Conservation (phyloP, 1,140 invertebrate species). For the Radopholus similis region DNA sequence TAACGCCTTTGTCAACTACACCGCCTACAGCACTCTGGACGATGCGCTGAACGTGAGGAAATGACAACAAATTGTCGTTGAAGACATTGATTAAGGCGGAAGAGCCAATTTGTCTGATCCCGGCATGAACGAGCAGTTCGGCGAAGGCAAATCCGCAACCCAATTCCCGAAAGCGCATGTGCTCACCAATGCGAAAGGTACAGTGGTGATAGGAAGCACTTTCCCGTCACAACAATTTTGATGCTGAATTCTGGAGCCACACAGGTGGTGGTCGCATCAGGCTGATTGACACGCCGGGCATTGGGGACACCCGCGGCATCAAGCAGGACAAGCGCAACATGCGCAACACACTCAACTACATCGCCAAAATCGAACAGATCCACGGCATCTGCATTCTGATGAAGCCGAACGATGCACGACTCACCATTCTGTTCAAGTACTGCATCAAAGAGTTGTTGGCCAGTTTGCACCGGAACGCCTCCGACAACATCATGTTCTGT, state of each 20-base stretch:
- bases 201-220: not conserved
- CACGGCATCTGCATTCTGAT: constrained; percentile 51
- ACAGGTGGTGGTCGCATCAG: not conserved
- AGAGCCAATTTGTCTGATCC: not conserved
- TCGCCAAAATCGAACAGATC: constrained; percentile 5
- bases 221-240: not conserved
- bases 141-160: no score
- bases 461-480: constrained; percentile 23
- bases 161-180: no score
- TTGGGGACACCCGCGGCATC: constrained; percentile 7
- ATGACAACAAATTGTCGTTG: no score
- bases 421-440: constrained; percentile 42
- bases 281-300: constrained; percentile 1
- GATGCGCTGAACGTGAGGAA: constrained; percentile 33
- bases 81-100: no score
- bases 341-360: constrained; percentile 1
- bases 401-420: constrained; percentile 40
- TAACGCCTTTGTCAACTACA: constrained; percentile 39
- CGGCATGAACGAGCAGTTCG: not conserved
- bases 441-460: constrained; percentile 51
- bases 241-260: not conserved
- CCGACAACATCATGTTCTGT: constrained; percentile 42
- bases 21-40: constrained; percentile 23
- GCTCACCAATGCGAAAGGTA: no score
- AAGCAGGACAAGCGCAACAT: constrained; percentile 11